Conservation (phyloP, 1,140 invertebrate species). For the Homarus americanus region DNA sequence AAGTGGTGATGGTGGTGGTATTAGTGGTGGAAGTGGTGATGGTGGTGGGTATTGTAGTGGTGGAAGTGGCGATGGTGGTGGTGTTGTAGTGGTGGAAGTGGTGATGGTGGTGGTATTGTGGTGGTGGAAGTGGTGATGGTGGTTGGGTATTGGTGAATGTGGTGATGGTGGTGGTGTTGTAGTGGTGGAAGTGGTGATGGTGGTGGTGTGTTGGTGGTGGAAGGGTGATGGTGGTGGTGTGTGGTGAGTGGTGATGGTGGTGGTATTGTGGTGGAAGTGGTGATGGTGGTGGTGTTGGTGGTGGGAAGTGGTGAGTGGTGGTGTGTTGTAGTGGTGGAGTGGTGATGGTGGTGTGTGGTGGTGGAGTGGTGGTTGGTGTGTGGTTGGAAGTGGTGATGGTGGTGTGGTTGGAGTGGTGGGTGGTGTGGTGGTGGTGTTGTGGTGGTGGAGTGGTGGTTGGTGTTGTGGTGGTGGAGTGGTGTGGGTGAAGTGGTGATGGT, state of each 20-base stretch:
- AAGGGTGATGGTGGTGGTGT: background rate
- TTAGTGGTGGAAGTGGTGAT: background rate
- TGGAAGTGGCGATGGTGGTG: background rate
- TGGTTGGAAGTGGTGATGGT: background rate
- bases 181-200: background rate
- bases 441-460: no score
- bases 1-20: no score
- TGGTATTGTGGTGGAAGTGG: background rate
- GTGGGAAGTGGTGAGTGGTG: background rate
- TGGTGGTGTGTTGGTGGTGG: background rate
- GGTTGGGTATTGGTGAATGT: no score
- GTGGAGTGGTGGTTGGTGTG: background rate
- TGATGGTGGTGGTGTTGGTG: background rate
- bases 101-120: no score
- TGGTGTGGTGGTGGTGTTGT: no score
- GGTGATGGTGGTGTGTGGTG: background rate
- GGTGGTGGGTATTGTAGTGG: background rate
- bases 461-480: no score
- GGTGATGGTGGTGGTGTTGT: background rate
- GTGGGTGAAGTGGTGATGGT: no score
- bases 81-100: no score
- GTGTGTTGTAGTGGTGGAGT: background rate
- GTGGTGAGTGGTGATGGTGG: background rate
- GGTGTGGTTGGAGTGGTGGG: background rate
- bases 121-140: no score